Percentiles rank a stretch among this genome's conserved stretches.
These are phyloP conservation scores for Bathynomus jamesi DNA, from an alignment of 1,140 invertebrate genomes.

Conservation along the genomic window DNA sequence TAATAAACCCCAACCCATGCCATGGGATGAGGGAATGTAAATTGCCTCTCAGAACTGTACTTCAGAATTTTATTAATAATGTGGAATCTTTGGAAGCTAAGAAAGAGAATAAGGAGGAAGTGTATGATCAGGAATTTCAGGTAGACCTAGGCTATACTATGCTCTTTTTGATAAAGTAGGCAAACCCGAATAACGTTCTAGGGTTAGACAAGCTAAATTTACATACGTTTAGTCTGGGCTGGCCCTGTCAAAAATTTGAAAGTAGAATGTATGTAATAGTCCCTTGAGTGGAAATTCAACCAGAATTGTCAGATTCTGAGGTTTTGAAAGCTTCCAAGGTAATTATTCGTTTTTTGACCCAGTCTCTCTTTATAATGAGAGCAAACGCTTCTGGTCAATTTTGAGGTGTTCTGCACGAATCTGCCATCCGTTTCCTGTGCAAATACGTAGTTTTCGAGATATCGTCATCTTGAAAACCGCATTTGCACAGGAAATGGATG, in stretches of 20 bases:
- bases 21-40: constrained; percentile 28
- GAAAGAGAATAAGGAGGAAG: constrained; percentile 42
- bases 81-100: constrained; percentile 47
- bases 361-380: too few species aligned
- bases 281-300: background rate
- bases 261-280: background rate
- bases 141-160: constrained; percentile 38
- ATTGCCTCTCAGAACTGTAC: constrained; percentile 44
- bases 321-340: too few species aligned
- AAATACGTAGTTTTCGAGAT: too few species aligned
- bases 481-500: too few species aligned
- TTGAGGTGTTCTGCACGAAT: too few species aligned
- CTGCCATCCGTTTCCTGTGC: too few species aligned
- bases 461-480: too few species aligned
- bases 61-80: constrained; percentile 50
- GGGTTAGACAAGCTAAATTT: background rate
- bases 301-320: background rate
- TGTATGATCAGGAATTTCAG: constrained; percentile 49
- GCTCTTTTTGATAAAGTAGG: too few species aligned
- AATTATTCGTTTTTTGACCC: too few species aligned
- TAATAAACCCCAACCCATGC: constrained; percentile 12
- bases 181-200: background rate
- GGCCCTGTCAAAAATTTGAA: background rate
- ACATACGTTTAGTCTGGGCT: constrained; percentile 1
- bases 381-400: too few species aligned